Evolutionary conservation across 2,113 vertebrate genomes (phyloP).

Genomic region (Setophaga petechia): DNA sequence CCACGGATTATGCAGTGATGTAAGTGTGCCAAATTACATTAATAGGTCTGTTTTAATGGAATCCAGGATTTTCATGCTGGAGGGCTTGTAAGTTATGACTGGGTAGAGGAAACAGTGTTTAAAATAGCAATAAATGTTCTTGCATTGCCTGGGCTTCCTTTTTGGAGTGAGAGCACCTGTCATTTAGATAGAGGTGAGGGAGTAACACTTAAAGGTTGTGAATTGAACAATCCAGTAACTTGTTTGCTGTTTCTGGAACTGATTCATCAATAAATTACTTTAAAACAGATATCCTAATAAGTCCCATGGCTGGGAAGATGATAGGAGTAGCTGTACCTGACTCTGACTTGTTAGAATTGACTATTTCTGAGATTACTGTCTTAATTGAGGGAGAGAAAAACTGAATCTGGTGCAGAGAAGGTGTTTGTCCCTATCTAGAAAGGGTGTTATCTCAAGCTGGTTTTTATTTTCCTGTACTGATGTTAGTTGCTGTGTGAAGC

Average conservation of each 20-base stretch:
- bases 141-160: background rate
- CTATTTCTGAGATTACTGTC: background rate
- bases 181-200: background rate
- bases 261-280: background rate
- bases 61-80: background rate
- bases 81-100: background rate
- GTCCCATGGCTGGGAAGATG: background rate
- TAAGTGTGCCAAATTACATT: background rate
- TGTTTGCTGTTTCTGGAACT: background rate
- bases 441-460: background rate
- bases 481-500: background rate
- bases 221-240: background rate
- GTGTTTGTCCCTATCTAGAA: background rate
- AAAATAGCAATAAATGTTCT: background rate
- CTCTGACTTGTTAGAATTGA: background rate
- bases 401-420: background rate
- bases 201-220: accelerated
- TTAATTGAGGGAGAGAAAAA: background rate
- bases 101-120: background rate
- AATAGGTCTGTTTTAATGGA: background rate
- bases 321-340: background rate
- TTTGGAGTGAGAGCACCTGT: background rate
- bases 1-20: background rate
- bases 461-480: background rate
- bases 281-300: background rate